Conservation (phyloP, 2,113 vertebrate genomes). For the Psephotus haematonotus region DNA sequence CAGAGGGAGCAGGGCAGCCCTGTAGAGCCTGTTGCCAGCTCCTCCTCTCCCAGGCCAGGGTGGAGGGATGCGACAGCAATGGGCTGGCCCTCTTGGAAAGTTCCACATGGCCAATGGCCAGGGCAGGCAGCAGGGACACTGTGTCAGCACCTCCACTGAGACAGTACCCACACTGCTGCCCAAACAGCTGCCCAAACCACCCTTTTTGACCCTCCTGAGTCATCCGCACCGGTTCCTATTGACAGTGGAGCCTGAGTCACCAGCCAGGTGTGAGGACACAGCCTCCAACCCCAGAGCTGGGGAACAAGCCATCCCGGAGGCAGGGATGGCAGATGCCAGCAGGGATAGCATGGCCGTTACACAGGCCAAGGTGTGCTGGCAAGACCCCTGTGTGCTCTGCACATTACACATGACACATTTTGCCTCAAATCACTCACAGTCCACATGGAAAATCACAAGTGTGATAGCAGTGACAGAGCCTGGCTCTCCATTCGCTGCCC, state of each 20-base stretch:
- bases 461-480: background rate
- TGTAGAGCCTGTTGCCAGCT: background rate
- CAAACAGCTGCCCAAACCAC: background rate
- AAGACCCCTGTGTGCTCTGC: background rate
- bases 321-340: background rate
- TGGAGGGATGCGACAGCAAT: background rate
- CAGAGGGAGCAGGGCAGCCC: background rate
- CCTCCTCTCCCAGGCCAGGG: background rate
- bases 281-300: background rate
- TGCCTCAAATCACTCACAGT: background rate
- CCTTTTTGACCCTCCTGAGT: fast-evolving
- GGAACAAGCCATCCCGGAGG: background rate
- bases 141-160: fast-evolving
- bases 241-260: background rate
- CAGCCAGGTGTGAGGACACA: background rate
- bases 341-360: background rate
- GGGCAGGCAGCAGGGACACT: background rate
- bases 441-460: background rate
- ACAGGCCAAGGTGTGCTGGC: background rate
- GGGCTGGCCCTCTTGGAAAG: background rate
- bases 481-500: background rate
- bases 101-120: background rate
- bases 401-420: fast-evolving
- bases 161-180: background rate
- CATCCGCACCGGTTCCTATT: fast-evolving